Evolutionary conservation across 2,113 vertebrate species (phyloP), one percentile per base, ranked within the genome.

Genomic region (Naja naja): DNA sequence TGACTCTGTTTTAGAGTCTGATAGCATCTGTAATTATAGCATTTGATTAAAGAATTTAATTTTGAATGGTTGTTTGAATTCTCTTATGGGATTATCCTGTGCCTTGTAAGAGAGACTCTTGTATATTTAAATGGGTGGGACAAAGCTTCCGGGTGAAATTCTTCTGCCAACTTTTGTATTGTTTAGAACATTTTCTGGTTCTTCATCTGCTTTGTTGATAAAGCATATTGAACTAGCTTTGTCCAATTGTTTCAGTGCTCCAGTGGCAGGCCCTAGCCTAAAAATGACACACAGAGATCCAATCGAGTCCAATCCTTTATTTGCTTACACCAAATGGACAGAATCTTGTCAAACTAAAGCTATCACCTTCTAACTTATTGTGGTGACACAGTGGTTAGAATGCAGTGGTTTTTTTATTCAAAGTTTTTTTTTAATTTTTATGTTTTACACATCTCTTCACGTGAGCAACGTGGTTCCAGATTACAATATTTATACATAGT

Each of bases 21-120:
- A 81, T 20, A 81, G n/a, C 69, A 81, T 81, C n/a, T 81, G 6
- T 81, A 39, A 39, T 39, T 81, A 81, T 39, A 89, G 7, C 23
- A 89, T 58, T 49, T 85, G 56, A 27, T 89, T 81, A 58, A 92
- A 49, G 74, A 81, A 81, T 81, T 81, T 34, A 81, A 39, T 81
- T 93, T 86, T 64, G n/a, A 93, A 86, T 10, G 90, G 74, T 34
- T 58, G 88, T 85, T 88, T 94, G 58, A 87, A 87, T 49, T 94
- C 86, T 92, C 11, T 94, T 47, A 89, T 89, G 6, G 30, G n/a
- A 53, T 94, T 87, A 89, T n/a, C 56, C n/a, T 60, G 39, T 89
- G 23, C 22, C 8, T 8, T 60, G 55, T 34, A 74, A 69, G 30
- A 14, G 10, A 22, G 39, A 47, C 39, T 60, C 53, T 45, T 89